A percentile compares a stretch with the other conserved stretches of the same genome.
Evolutionary conservation across 1,140 invertebrate genomes (phyloP).

Genomic region (Melitaea cinxia): DNA sequence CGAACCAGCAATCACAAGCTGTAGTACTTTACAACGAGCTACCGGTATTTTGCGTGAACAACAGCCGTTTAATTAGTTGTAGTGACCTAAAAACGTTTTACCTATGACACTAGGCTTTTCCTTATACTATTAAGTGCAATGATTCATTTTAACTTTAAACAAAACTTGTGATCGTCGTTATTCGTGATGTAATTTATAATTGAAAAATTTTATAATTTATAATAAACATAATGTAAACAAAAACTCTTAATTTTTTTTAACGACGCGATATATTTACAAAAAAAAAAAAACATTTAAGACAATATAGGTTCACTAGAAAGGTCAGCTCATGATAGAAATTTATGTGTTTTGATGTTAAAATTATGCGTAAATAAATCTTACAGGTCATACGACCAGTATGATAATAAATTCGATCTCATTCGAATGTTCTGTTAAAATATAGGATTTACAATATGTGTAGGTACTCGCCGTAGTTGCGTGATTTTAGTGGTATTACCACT

Average conservation of each 20-base stretch:
- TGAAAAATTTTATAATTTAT: too few relatives aligned
- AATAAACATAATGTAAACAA: too few relatives aligned
- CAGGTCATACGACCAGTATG: neutral
- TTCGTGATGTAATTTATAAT: too few relatives aligned
- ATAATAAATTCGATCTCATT: neutral
- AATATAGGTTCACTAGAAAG: too few relatives aligned
- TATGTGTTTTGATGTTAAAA: too few relatives aligned
- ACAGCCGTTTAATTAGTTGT: slow-evolving; percentile 57
- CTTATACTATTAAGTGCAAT: neutral
- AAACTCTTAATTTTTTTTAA: too few relatives aligned
- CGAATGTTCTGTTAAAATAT: neutral
- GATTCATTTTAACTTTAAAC: neutral
- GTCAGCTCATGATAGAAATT: too few relatives aligned
- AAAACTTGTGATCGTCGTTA: neutral
- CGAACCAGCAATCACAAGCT: slow-evolving; percentile 30
- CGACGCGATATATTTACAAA: too few relatives aligned
- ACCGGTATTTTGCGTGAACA: slow-evolving; percentile 52
- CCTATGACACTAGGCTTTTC: slow-evolving; percentile 6
- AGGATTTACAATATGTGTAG: neutral
- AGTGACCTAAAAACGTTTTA: slow-evolving; percentile 61
- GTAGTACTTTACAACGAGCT: slow-evolving; percentile 39
- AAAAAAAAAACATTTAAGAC: too few relatives aligned
- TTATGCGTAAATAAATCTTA: too few relatives aligned
- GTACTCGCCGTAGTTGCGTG: slow-evolving; percentile 22
- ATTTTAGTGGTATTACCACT: slow-evolving; percentile 29